Percentiles rank a stretch among this genome's conserved stretches.
Evolutionary conservation across 2,888 invertebrate species (phyloP).

Genomic region (Platycheirus albimanus): DNA sequence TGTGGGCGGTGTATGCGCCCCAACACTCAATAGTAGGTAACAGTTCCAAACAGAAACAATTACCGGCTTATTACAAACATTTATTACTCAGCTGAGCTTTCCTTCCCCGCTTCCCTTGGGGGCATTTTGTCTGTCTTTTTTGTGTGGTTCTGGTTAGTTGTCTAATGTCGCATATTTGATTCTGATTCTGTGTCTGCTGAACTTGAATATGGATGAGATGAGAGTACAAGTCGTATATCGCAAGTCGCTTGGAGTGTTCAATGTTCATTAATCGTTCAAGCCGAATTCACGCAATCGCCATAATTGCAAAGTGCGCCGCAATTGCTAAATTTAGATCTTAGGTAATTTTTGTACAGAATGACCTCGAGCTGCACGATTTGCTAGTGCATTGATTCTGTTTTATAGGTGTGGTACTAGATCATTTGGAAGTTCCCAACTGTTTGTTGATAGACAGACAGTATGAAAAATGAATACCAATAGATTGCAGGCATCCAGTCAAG

Average conservation of each 20-base stretch:
- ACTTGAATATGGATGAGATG: slow-evolving; percentile 57
- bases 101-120: neutral
- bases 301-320: slow-evolving; percentile 37
- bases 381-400: slow-evolving; percentile 7
- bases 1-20: slow-evolving; percentile 36
- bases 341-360: slow-evolving; percentile 41
- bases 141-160: neutral
- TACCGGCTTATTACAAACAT: slow-evolving; percentile 4
- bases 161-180: slow-evolving; percentile 30
- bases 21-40: slow-evolving; percentile 27
- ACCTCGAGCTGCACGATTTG: slow-evolving; percentile 30
- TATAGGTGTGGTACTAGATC: slow-evolving; percentile 10
- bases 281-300: slow-evolving; percentile 38
- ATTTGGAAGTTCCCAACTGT: slow-evolving; percentile 49
- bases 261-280: neutral
- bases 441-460: slow-evolving; percentile 1
- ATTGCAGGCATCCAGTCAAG: no score
- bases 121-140: slow-evolving; percentile 24
- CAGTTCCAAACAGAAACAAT: slow-evolving; percentile 23
- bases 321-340: slow-evolving; percentile 68
- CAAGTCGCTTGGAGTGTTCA: neutral
- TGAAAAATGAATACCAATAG: slow-evolving; percentile 15
- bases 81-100: slow-evolving; percentile 12
- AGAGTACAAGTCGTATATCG: neutral
- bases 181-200: slow-evolving; percentile 13